Evolutionary conservation across 2,797 vertebrate species (phyloP).

Genomic region (Coregonus ussuriensis): DNA sequence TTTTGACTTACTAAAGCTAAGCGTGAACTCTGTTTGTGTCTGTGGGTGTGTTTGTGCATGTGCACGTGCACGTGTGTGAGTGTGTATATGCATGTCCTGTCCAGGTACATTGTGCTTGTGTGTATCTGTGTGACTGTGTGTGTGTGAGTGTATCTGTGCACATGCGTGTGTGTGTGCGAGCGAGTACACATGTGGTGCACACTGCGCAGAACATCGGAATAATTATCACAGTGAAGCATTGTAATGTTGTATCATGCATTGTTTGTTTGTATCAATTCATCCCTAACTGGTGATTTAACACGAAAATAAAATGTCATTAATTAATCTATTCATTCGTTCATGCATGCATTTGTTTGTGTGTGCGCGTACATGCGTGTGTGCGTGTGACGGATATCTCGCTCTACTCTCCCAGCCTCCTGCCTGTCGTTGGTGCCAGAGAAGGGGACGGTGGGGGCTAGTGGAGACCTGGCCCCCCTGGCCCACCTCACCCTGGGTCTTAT

Average conservation of each 20-base stretch:
- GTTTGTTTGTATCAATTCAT: too few relatives aligned
- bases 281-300: too few relatives aligned
- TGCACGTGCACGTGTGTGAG: background rate
- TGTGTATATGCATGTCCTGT: background rate
- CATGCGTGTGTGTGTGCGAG: background rate
- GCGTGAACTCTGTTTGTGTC: too few relatives aligned
- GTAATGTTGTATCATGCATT: too few relatives aligned
- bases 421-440: conserved; percentile 88
- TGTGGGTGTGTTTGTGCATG: too few relatives aligned
- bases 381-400: conserved; percentile 15
- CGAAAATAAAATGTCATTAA: background rate
- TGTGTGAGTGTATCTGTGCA: background rate
- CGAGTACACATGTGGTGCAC: background rate
- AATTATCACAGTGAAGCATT: too few relatives aligned
- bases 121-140: background rate
- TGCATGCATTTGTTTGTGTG: background rate
- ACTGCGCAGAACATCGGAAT: too few relatives aligned
- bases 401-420: conserved; percentile 77
- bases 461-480: conserved; percentile 86
- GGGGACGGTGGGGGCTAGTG: conserved; percentile 88
- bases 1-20: too few relatives aligned
- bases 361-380: conserved; percentile 12
- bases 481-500: conserved; percentile 87
- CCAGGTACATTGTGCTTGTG: background rate
- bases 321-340: too few relatives aligned